Conservation (phyloP, 2,888 invertebrate species). For the Hyposoter didymator region DNA sequence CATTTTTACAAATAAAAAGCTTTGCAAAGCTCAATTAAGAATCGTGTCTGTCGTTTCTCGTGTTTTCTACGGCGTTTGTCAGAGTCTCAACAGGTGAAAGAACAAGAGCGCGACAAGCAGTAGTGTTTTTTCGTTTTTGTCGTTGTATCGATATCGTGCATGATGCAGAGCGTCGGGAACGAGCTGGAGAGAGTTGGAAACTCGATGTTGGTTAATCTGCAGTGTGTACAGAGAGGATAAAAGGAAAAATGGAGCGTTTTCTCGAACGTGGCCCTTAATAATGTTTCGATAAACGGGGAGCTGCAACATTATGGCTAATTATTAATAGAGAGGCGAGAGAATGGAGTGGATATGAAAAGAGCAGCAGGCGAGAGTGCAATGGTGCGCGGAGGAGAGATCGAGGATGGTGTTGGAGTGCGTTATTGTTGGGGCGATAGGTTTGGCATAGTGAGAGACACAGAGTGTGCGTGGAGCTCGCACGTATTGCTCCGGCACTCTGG, state of each 20-base stretch:
- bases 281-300: neutral
- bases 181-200: neutral
- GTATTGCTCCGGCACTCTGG: neutral
- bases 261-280: neutral
- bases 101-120: too few species aligned
- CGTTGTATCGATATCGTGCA: neutral
- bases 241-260: neutral
- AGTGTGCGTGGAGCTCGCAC: neutral
- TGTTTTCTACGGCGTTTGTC: too few species aligned
- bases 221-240: neutral
- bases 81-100: too few species aligned
- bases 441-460: neutral
- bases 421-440: neutral
- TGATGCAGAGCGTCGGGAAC: neutral
- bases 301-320: neutral
- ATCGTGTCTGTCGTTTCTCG: too few species aligned
- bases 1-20: too few species aligned
- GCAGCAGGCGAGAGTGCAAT: slow-evolving; percentile 1
- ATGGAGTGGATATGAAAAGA: neutral
- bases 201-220: neutral
- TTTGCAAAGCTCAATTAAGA: too few species aligned
- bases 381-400: neutral
- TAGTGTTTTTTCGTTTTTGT: too few species aligned
- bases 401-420: neutral
- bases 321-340: neutral